Evolutionary conservation across 1,140 invertebrate species (phyloP), one percentile per base, ranked within the genome.

Genomic region (Hyphantria cunea): DNA sequence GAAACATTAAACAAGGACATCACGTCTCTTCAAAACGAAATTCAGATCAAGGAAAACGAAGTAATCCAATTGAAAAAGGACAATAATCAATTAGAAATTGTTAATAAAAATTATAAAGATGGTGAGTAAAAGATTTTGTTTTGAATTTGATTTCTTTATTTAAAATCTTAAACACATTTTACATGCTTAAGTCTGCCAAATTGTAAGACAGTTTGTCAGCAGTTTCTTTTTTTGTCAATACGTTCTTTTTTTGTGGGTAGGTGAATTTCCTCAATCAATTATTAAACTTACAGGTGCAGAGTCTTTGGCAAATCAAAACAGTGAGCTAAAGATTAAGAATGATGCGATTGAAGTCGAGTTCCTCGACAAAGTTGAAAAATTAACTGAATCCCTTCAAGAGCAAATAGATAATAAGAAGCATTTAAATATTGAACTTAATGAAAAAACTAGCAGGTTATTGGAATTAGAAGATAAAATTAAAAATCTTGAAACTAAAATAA

Each of bases 301-400:
- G 9, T 52, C 33, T 17, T 60, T 77, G 42, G 59, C 72, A 63
- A 62, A 71, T 47, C 58, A 68, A 51, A 76, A 72, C 41, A 62
- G 72, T 17, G 72, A 78, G 47, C 64, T 74, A 15, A 79, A 79
- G 67, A 70, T 73, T 13, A 70, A 74, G 59, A 68, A 68, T 13
- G 74, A 77, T 42, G 13, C 54, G 2, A 44, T 66, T 31, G 67
- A 80, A 74, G 50, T 37, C 33, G 58, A 80, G 68, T 54, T 71
- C 32, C 50, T 31, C 49, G 44, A 58, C 49, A 66, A 73, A 67
- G 50, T 76, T 13, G 62, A 66, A 34, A 63, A 72, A 48, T 47
- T 74, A 59, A 53, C 64, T 39, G 64, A 69, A 12, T 66, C 69
- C 49, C 54, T 77, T 25, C 47, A 64, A 17, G 12, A 63, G 33